Percentiles rank a stretch among this genome's conserved stretches.
These are phyloP conservation scores for Hapalemur alaotrensis DNA, from an alignment of 2,797 vertebrate genomes.

Conservation along the genomic window DNA sequence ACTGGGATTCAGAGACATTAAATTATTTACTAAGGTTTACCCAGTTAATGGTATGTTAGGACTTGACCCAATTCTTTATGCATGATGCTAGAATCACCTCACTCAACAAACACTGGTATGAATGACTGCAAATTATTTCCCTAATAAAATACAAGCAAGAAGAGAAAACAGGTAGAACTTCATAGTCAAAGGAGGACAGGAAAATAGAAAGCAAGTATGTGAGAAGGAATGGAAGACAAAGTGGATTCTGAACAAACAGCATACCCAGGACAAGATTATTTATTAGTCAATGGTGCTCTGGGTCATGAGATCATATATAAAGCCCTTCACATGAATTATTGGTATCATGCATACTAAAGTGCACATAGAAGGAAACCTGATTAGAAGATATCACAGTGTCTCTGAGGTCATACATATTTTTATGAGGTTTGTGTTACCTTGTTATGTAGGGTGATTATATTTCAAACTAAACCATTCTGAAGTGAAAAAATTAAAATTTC, in stretches of 20 bases:
- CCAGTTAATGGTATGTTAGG: neutral
- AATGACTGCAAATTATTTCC: neutral
- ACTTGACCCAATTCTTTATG: neutral
- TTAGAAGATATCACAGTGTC: neutral
- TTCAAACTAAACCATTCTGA: slow-evolving; percentile 5
- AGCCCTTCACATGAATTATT: neutral
- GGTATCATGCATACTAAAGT: neutral
- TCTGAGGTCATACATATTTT: neutral
- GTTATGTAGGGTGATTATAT: neutral
- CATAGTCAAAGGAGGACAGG: neutral
- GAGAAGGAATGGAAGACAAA: neutral
- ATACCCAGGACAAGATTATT: neutral
- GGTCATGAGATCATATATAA: neutral
- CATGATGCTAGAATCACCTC: neutral
- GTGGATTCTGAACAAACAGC: neutral
- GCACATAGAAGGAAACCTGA: neutral
- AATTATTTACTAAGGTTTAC: neutral
- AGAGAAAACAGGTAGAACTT: neutral
- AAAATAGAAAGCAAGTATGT: neutral
- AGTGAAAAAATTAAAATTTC: neutral
- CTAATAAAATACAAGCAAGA: neutral
- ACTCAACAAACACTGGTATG: neutral
- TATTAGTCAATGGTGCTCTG: neutral
- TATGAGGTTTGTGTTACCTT: neutral
- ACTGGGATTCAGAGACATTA: neutral